Evolutionary conservation across 2,888 invertebrate genomes (phyloP).

Genomic region (Apoderus coryli): DNA sequence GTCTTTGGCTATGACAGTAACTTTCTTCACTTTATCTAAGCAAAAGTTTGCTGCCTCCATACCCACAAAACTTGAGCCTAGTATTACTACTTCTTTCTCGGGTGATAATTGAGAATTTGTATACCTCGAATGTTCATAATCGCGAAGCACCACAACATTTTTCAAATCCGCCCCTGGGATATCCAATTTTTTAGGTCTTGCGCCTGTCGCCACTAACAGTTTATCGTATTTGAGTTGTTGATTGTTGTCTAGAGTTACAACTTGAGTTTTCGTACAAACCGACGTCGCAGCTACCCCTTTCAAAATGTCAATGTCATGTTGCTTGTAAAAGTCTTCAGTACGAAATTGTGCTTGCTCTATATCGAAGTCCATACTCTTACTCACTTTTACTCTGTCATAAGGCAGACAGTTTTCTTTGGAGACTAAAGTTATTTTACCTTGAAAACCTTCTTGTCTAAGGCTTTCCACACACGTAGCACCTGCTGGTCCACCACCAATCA

Average conservation of each 20-base stretch:
- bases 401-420: constrained; percentile 70
- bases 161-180: constrained; percentile 46
- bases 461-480: constrained; percentile 81
- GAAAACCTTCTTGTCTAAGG: constrained; percentile 79
- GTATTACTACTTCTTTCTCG: constrained; percentile 65
- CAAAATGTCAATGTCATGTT: constrained; percentile 60
- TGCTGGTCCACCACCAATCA: constrained; percentile 84
- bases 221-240: constrained; percentile 53
- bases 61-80: constrained; percentile 87
- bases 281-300: constrained; percentile 52
- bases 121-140: constrained; percentile 53
- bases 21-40: constrained; percentile 57
- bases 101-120: constrained; percentile 45
- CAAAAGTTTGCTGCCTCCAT: constrained; percentile 79
- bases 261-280: constrained; percentile 47
- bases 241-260: constrained; percentile 53
- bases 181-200: constrained; percentile 49
- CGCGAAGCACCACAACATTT: constrained; percentile 62
- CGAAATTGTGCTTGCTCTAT: constrained; percentile 59
- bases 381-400: constrained; percentile 86
- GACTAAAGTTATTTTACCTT: constrained; percentile 66
- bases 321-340: constrained; percentile 56
- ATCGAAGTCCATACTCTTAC: constrained; percentile 60
- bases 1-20: constrained; percentile 66
- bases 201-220: constrained; percentile 75